Conservation (phyloP, 37 sponge, comb jelly and placozoan genomes). For the Diacarnus erythraeanus region DNA sequence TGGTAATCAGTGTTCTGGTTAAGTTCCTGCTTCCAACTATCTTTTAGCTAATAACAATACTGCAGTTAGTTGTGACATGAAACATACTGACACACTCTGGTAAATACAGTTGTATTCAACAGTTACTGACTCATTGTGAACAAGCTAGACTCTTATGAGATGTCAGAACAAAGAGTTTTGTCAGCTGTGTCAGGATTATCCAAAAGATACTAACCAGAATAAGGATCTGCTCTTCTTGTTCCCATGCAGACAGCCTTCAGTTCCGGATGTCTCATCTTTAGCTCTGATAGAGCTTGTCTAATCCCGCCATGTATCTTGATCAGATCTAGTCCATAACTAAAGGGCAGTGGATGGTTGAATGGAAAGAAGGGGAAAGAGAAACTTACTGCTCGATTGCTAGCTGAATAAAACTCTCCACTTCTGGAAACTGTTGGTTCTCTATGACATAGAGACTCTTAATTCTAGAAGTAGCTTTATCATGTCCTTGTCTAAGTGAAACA, state of each 20-base stretch:
- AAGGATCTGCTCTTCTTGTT: conserved; percentile 85
- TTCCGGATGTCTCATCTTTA: conserved; percentile 60
- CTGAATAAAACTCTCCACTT: conserved; percentile 65
- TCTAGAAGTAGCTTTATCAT: conserved; percentile 10
- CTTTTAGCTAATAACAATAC: too few relatives aligned
- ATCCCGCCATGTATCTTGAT: conserved; percentile 44
- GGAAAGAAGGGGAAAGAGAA: not conserved
- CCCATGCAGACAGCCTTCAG: conserved; percentile 93
- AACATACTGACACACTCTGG: not conserved
- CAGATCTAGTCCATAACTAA: conserved; percentile 64
- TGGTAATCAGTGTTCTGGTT: too few relatives aligned
- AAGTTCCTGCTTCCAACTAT: too few relatives aligned
- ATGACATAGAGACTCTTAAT: conserved; percentile 69
- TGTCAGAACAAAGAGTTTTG: not conserved
- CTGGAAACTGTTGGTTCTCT: conserved; percentile 55
- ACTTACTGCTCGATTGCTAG: conserved; percentile 30
- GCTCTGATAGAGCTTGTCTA: conserved; percentile 47
- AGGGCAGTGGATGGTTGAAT: not conserved
- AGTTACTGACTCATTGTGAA: not conserved
- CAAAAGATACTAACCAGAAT: conserved; percentile 33
- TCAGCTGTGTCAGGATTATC: not conserved
- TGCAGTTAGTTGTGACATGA: too few relatives aligned
- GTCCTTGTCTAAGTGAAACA: not conserved
- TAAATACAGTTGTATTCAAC: not conserved
- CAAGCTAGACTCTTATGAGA: not conserved